Evolutionary conservation across 2,113 vertebrate species (phyloP).

Genomic region (Sakesphorus luctuosus): DNA sequence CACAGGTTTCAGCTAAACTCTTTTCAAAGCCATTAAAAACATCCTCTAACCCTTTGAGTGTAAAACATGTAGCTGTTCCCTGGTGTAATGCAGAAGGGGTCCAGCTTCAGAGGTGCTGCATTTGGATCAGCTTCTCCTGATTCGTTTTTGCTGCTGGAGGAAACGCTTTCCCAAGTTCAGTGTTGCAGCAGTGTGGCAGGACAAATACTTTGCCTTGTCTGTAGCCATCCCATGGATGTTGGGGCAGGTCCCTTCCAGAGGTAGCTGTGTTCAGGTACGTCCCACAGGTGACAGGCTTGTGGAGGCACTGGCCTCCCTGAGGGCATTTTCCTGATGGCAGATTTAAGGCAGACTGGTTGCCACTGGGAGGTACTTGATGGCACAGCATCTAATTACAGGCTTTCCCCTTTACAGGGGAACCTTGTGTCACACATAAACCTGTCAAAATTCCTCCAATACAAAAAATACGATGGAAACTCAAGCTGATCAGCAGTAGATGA

Average conservation of each 20-base stretch:
- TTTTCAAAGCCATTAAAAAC: not conserved
- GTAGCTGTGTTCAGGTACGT: constrained; percentile 25
- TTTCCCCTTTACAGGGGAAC: constrained; percentile 57
- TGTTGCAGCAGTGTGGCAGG: fast-evolving
- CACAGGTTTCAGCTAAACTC: not conserved
- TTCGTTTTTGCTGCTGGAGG: not conserved
- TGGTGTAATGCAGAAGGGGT: not conserved
- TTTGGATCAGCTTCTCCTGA: not conserved
- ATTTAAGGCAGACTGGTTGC: constrained; percentile 70
- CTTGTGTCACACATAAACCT: constrained; percentile 64
- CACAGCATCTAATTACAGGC: constrained; percentile 68
- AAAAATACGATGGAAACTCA: constrained; percentile 60
- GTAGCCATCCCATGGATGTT: not conserved
- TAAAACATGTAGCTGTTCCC: too few relatives aligned
- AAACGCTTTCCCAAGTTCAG: not conserved
- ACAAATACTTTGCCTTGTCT: not conserved
- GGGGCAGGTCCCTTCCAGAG: not conserved
- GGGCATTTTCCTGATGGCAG: constrained; percentile 68
- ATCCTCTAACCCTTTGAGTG: fast-evolving
- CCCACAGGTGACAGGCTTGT: constrained; percentile 46
- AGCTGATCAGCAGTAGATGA: constrained; percentile 35
- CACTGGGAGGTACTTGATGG: constrained; percentile 40
- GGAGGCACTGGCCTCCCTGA: constrained; percentile 60
- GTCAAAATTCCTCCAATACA: constrained; percentile 50
- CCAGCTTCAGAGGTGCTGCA: not conserved